Conservation (phyloP, 2,888 invertebrate species). For the Xylocampa areola region DNA sequence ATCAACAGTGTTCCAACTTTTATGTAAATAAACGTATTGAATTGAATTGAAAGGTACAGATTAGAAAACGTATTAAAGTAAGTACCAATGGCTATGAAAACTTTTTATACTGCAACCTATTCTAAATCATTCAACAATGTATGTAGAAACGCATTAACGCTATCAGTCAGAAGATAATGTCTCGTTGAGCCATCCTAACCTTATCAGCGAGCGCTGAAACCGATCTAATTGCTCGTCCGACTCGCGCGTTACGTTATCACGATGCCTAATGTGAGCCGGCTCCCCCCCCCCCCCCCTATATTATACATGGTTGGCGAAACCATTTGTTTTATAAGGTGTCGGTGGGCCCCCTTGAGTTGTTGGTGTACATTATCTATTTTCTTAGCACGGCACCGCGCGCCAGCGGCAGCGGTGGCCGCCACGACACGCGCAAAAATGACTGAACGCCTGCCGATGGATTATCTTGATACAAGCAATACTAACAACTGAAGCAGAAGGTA, state of each 20-base stretch:
- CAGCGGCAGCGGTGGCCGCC: neutral
- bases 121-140: too few species aligned
- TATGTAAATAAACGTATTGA: too few species aligned
- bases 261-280: slow-evolving; percentile 12
- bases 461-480: neutral
- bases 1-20: too few species aligned
- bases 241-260: slow-evolving; percentile 10
- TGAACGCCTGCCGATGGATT: slow-evolving; percentile 10
- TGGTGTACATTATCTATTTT: slow-evolving; percentile 10
- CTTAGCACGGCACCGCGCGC: neutral
- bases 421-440: neutral
- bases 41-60: too few species aligned
- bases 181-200: slow-evolving; percentile 9
- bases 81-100: too few species aligned
- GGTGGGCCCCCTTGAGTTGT: neutral
- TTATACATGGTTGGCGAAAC: neutral
- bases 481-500: neutral
- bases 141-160: neutral
- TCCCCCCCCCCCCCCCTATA: neutral
- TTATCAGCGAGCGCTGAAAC: slow-evolving; percentile 18
- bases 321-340: slow-evolving; percentile 9
- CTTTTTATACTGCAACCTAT: too few species aligned
- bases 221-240: slow-evolving; percentile 24
- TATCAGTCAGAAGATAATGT: slow-evolving; percentile 16
- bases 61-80: too few species aligned